Conservation (phyloP, 2,888 invertebrate genomes). For the Sphaerophoria taeniata region DNA sequence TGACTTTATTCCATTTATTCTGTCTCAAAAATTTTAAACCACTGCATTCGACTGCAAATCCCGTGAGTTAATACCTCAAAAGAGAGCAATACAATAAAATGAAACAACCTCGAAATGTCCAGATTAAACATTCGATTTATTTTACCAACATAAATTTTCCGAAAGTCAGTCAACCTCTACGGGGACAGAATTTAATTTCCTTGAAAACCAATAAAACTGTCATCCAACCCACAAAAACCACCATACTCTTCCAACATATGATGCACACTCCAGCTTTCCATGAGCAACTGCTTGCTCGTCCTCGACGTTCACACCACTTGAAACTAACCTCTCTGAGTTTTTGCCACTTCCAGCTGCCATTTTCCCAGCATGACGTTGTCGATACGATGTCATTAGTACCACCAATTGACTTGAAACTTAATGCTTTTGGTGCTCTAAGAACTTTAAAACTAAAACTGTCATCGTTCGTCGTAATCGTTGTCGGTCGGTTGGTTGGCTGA, state of each 20-base stretch:
- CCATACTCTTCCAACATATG: constrained; percentile 7
- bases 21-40: no score
- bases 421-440: constrained; percentile 1
- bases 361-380: no score
- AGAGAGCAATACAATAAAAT: background rate
- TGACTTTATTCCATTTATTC: no score
- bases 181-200: constrained; percentile 42
- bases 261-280: constrained; percentile 14
- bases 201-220: constrained; percentile 56
- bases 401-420: constrained; percentile 51
- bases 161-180: constrained; percentile 23
- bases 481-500: background rate
- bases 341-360: no score
- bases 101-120: constrained; percentile 17
- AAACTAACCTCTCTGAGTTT: no score
- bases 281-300: no score
- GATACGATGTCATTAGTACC: constrained; percentile 32
- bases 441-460: constrained; percentile 43
- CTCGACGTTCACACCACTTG: no score
- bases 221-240: constrained; percentile 29
- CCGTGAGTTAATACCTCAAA: background rate
- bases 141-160: constrained; percentile 11
- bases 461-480: background rate
- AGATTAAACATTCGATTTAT: constrained; percentile 37
- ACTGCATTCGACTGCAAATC: constrained; percentile 2